Base-by-base conservation (phyloP, 2,113 vertebrate species). In the Sebastes fasciatus region DNA sequence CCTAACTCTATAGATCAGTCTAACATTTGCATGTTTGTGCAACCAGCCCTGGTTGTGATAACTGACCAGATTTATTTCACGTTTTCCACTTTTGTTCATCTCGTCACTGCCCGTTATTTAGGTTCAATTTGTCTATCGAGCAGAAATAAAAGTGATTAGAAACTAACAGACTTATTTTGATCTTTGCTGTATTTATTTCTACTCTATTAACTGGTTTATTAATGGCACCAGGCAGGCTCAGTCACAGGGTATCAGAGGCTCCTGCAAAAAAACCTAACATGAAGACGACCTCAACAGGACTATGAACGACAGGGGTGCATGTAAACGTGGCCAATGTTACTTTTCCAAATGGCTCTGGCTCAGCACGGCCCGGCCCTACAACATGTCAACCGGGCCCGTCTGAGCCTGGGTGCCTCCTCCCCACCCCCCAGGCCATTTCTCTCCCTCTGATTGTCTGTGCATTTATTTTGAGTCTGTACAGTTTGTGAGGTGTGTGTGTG, bases 371-470 rank as follows among this genome's bases (percentile, higher is more conserved):
- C 23, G 1, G 64, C 34, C 34, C 34, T 34, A 4, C 34, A 34
- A 51, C 34, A 14, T 8, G 17, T 0, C 2, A 5, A 26, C 73
- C 10, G 58, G 66, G 76, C 23, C 48, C 45, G 58, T 52, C 66
- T 40, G 49, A 77, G 79, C 65, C 52, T 3, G 48, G 80, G 77
- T 71, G 72, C 80, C 74, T 4, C 70, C 70, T 62, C 49, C 21
- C 52, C 63, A 75, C 48, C 66, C 62, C 68, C 66, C 65, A 60
- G 17, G 61, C 70, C 77, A 42, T 68, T 71, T 77, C 77, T 77
- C 72, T 83, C 88, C 84, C 84, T 85, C 91, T 96, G 95, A 96
- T 96, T 96, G 95, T 96, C 95, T 95, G 91, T 95, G 95, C 95
- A 95, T 94, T 93, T 85, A 75, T 72, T 77, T 88, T 91, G 76